These are phyloP conservation scores for Nasua narica DNA, from an alignment of 2,797 vertebrate genomes.

Conservation along the genomic window DNA sequence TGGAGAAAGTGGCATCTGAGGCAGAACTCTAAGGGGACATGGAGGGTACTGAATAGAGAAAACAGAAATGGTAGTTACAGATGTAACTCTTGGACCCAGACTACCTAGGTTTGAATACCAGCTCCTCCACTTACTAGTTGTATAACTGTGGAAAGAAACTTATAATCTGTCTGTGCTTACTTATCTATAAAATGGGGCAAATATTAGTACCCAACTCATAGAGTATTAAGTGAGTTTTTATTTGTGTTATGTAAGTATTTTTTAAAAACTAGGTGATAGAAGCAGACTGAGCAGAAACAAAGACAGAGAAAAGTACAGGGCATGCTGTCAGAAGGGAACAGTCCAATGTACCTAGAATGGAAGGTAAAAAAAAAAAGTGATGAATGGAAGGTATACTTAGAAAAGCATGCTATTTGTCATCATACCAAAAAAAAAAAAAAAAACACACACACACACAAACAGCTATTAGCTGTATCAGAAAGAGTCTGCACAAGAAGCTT, in stretches of 20 bases:
- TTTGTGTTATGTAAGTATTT: neutral
- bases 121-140: neutral
- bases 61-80: neutral
- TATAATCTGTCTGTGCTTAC: neutral
- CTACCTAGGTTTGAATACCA: neutral
- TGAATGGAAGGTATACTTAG: neutral
- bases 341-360: neutral
- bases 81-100: neutral
- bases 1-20: neutral
- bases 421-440: neutral
- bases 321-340: neutral
- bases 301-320: neutral
- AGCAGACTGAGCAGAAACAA: neutral
- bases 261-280: neutral
- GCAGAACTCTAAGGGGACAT: neutral
- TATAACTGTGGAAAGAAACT: conserved; percentile 1
- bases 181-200: neutral
- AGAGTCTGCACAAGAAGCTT: neutral
- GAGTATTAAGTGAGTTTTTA: neutral
- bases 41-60: neutral
- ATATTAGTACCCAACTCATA: neutral
- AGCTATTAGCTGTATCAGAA: neutral
- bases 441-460: neutral
- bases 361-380: neutral
- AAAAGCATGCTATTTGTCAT: neutral